A percentile compares a stretch with the other conserved stretches of the same genome.
phyloP scores from a whole-genome alignment of 1,140 invertebrate genomes.

The Magallana angulata region DNA sequence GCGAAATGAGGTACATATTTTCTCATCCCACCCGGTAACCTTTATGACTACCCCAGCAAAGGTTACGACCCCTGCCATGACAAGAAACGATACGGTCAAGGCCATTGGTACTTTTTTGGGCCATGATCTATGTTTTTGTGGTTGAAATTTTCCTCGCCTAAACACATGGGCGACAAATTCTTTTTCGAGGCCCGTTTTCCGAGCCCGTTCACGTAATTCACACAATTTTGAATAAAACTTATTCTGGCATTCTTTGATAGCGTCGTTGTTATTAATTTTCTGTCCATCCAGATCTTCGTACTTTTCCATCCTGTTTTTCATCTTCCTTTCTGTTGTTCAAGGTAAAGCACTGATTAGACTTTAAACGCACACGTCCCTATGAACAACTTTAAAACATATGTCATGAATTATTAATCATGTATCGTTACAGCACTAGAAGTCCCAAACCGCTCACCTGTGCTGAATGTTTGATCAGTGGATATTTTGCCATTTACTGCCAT shows the following conservation, averaged over 20 bases:
- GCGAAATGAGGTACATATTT: slow-evolving; percentile 16
- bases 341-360: not conserved
- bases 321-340: not conserved
- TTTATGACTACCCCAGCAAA: slow-evolving; percentile 9
- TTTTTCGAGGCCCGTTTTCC: not conserved
- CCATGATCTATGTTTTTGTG: not conserved
- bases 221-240: not conserved
- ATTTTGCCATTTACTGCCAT: not conserved
- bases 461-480: not conserved
- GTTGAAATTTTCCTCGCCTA: not conserved
- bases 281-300: not conserved
- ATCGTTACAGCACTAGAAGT: not conserved
- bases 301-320: not conserved
- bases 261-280: not conserved
- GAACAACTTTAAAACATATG: not conserved
- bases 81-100: not conserved
- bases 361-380: not conserved
- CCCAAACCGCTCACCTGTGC: not conserved
- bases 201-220: not conserved
- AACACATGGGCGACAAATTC: not conserved
- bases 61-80: not conserved
- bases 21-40: slow-evolving; percentile 39
- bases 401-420: not conserved
- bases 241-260: not conserved
- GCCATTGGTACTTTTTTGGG: not conserved